Percentiles rank a stretch among this genome's conserved stretches.
These are phyloP conservation scores for Ophraella communa DNA, from an alignment of 2,888 invertebrate species.

Conservation along the genomic window DNA sequence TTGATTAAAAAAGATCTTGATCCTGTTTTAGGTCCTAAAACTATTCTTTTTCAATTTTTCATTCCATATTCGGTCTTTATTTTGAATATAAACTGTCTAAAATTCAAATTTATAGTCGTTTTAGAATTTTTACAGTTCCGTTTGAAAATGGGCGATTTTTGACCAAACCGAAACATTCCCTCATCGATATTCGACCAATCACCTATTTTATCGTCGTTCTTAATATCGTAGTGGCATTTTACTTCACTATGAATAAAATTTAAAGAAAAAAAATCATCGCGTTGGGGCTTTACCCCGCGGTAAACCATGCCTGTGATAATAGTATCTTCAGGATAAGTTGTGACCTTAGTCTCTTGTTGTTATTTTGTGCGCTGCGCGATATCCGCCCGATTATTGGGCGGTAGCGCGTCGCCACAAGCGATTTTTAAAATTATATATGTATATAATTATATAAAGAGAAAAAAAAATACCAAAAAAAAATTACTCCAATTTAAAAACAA, in stretches of 20 bases:
- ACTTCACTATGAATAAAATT: slow-evolving; percentile 18
- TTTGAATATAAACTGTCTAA: too few relatives aligned
- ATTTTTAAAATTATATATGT: slow-evolving; percentile 62
- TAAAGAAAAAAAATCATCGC: slow-evolving; percentile 27
- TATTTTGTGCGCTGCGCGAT: slow-evolving; percentile 55
- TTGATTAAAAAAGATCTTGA: too few relatives aligned
- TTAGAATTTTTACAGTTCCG: too few relatives aligned
- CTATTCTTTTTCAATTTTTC: too few relatives aligned
- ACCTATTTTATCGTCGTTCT: not conserved
- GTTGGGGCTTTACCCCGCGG: slow-evolving; percentile 36
- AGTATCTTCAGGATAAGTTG: slow-evolving; percentile 74
- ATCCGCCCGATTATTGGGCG: slow-evolving; percentile 48
- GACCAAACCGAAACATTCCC: not conserved
- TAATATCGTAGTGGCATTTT: slow-evolving; percentile 6
- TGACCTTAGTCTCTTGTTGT: slow-evolving; percentile 70
- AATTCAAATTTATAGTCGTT: too few relatives aligned
- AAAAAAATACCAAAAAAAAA: slow-evolving; percentile 52
- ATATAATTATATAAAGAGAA: slow-evolving; percentile 56
- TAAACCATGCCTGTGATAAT: slow-evolving; percentile 73
- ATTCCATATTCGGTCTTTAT: too few relatives aligned
- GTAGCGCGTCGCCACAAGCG: slow-evolving; percentile 52
- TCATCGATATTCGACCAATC: not conserved
- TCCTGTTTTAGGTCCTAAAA: too few relatives aligned
- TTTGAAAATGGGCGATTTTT: not conserved
- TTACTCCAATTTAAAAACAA: slow-evolving; percentile 59